phyloP scores from a whole-genome alignment of 2,888 invertebrate genomes.

The Bombylius discolor region DNA sequence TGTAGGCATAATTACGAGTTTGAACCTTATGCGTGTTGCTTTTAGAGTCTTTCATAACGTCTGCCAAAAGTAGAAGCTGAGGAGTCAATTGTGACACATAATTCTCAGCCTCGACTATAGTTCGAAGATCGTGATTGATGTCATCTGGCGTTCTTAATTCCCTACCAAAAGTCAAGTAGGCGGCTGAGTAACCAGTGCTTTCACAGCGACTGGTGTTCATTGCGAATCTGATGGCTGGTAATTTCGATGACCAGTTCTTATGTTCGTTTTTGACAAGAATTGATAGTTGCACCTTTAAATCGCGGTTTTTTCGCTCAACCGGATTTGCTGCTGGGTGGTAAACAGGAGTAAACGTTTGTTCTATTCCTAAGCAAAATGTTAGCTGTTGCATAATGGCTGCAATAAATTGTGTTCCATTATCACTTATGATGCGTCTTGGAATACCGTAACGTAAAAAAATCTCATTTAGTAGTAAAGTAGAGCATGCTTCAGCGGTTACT shows the following conservation, averaged over 20 bases:
- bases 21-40: too few relatives aligned
- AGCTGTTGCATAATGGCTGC: conserved; percentile 24
- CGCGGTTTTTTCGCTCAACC: conserved; percentile 20
- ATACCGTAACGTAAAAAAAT: conserved; percentile 25
- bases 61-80: too few relatives aligned
- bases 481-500: conserved; percentile 22
- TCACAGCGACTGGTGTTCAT: too few relatives aligned
- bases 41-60: too few relatives aligned
- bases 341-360: conserved; percentile 20
- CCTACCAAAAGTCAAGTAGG: too few relatives aligned
- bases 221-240: conserved; percentile 25
- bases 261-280: conserved; percentile 14
- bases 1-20: too few relatives aligned
- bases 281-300: conserved; percentile 14
- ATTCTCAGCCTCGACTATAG: too few relatives aligned
- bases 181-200: too few relatives aligned
- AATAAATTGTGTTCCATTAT: too few relatives aligned
- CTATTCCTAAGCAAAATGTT: conserved; percentile 9
- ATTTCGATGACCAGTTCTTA: conserved; percentile 14
- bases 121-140: too few relatives aligned
- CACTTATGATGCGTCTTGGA: conserved; percentile 2
- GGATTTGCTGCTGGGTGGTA: conserved; percentile 28
- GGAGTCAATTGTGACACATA: too few relatives aligned
- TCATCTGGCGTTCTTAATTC: too few relatives aligned
- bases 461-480: conserved; percentile 20